phyloP scores from a whole-genome alignment of 2,888 invertebrate species.

The Zaprionus lineosus region DNA sequence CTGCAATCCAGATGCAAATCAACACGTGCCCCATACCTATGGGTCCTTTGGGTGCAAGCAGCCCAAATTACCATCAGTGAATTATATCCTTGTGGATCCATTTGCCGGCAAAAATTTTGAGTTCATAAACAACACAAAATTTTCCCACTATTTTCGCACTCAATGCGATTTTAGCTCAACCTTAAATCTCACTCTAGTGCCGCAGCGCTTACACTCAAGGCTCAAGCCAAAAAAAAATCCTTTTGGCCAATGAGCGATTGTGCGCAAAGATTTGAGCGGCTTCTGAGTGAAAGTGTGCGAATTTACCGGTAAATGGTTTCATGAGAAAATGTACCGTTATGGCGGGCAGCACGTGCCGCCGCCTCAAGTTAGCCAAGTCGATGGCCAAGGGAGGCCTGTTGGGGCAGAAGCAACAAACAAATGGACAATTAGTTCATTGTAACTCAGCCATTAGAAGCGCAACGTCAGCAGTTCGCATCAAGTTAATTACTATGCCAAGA shows the following conservation, averaged over 20 bases:
- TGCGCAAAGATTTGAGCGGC: slow-evolving; percentile 31
- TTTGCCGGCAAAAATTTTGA: slow-evolving; percentile 38
- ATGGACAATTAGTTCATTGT: slow-evolving; percentile 6
- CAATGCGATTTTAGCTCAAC: not conserved
- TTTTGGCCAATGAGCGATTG: slow-evolving; percentile 19
- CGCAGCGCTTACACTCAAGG: slow-evolving; percentile 12
- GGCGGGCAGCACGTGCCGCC: slow-evolving; percentile 21
- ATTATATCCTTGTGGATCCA: not conserved
- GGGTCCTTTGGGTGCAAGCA: slow-evolving; percentile 31
- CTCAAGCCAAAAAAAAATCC: too few species aligned
- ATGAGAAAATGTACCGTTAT: slow-evolving; percentile 45
- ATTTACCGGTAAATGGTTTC: slow-evolving; percentile 4
- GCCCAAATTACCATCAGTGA: slow-evolving; percentile 13
- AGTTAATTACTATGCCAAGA: slow-evolving; percentile 6
- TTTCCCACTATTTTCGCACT: slow-evolving; percentile 33
- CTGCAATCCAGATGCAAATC: too few species aligned
- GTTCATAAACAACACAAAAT: slow-evolving; percentile 37
- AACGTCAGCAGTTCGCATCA: slow-evolving; percentile 5
- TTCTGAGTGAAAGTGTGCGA: not conserved
- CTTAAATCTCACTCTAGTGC: not conserved
- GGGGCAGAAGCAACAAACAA: slow-evolving; percentile 1
- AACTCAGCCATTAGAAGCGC: slow-evolving; percentile 11
- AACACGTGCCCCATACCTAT: slow-evolving; percentile 39
- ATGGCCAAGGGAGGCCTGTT: not conserved
- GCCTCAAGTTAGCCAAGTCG: not conserved